phyloP scores from a whole-genome alignment of 1,140 invertebrate genomes.

The Proctacanthus coquilletti region DNA sequence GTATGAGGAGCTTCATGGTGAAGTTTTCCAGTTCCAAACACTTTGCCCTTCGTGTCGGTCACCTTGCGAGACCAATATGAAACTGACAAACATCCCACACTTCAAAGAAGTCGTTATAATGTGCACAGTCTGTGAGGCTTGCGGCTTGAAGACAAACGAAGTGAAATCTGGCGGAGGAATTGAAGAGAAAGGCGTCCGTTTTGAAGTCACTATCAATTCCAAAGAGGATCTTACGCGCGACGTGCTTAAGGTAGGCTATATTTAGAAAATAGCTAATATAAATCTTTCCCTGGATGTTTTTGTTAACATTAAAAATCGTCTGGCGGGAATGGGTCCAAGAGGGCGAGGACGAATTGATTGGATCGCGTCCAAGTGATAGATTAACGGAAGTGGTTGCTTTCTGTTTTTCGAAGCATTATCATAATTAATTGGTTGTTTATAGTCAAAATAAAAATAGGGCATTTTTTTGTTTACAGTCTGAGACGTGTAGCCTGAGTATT shows the following conservation, averaged over 20 bases:
- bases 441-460: slow-evolving; percentile 1
- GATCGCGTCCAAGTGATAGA: no score
- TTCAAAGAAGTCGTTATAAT: slow-evolving; percentile 98
- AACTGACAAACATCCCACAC: slow-evolving; percentile 86
- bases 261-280: no score
- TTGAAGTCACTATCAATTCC: slow-evolving; percentile 57
- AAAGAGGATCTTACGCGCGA: slow-evolving; percentile 78
- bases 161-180: slow-evolving; percentile 91
- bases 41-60: slow-evolving; percentile 78
- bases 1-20: slow-evolving; percentile 53
- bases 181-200: slow-evolving; percentile 62
- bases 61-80: slow-evolving; percentile 89
- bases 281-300: no score
- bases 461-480: slow-evolving; percentile 46
- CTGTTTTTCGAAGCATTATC: no score
- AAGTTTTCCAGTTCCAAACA: slow-evolving; percentile 73
- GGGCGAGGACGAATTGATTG: no score
- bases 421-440: background rate
- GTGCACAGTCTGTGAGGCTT: slow-evolving; percentile 83
- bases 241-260: slow-evolving; percentile 73
- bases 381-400: no score
- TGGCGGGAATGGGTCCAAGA: no score
- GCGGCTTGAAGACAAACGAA: slow-evolving; percentile 84
- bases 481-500: slow-evolving; percentile 75
- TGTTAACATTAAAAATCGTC: no score